phyloP scores from a whole-genome alignment of 2,888 invertebrate species.

The Syrphus vitripennis region DNA sequence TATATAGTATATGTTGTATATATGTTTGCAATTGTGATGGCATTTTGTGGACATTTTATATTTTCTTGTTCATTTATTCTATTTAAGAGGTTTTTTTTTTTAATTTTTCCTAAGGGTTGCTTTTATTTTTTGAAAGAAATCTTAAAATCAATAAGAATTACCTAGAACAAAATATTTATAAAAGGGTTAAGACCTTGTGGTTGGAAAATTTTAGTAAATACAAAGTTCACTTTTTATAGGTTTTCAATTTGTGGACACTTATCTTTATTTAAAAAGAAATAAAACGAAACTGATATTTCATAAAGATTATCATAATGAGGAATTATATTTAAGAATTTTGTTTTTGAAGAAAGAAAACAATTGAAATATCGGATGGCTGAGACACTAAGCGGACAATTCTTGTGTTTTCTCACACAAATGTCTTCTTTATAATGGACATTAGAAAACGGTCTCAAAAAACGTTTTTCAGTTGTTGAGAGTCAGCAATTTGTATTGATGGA shows the following conservation, averaged over 20 bases:
- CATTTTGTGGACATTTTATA: neutral
- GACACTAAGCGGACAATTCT: no score
- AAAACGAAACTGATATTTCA: neutral
- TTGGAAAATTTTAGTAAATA: neutral
- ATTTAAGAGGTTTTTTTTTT: neutral
- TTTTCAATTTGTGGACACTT: neutral
- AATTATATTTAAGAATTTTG: neutral
- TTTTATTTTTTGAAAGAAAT: neutral
- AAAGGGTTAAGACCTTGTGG: neutral
- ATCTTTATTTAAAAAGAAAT: neutral
- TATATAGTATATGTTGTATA: neutral
- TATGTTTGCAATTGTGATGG: neutral
- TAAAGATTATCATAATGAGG: neutral
- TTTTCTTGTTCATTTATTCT: neutral
- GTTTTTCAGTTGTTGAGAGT: no score
- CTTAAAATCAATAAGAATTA: neutral
- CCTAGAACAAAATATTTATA: neutral
- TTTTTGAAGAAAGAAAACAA: no score
- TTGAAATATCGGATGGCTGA: no score
- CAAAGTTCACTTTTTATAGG: neutral
- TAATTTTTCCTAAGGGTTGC: neutral
- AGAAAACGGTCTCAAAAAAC: no score
- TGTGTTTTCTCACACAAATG: no score
- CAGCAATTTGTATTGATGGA: no score
- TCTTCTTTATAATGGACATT: no score